A percentile compares a stretch with the other conserved stretches of the same genome.
Conservation (phyloP, 2,797 vertebrate genomes). For the Sphaeramia orbicularis region DNA sequence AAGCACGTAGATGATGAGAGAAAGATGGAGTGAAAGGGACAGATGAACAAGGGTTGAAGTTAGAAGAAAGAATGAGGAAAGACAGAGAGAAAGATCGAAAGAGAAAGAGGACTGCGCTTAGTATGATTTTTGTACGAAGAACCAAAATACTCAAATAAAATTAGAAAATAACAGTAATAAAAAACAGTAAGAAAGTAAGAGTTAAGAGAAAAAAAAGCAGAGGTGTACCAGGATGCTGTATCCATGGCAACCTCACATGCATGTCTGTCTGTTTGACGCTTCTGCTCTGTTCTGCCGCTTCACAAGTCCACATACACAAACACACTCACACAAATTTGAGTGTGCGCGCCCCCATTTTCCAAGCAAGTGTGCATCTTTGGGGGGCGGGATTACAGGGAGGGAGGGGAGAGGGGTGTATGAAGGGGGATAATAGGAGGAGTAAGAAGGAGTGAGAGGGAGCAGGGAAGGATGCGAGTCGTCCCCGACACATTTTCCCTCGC, state of each 20-base stretch:
- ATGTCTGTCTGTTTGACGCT: slow-evolving; percentile 76
- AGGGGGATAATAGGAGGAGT: slow-evolving; percentile 44
- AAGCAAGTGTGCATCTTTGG: slow-evolving; percentile 73
- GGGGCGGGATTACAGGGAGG: slow-evolving; percentile 33
- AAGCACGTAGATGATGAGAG: slow-evolving; percentile 79
- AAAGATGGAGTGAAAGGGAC: slow-evolving; percentile 71
- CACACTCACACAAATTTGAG: slow-evolving; percentile 71
- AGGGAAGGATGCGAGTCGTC: slow-evolving; percentile 20
- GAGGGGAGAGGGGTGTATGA: not conserved
- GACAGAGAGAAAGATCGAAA: slow-evolving; percentile 49
- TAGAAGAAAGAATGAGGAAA: slow-evolving; percentile 66
- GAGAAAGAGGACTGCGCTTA: slow-evolving; percentile 75
- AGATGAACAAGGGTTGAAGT: slow-evolving; percentile 58
- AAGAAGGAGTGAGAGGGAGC: slow-evolving; percentile 55
- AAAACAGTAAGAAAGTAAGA: slow-evolving; percentile 80
- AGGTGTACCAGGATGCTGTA: slow-evolving; percentile 74
- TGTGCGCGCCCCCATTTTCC: slow-evolving; percentile 67
- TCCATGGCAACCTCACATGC: slow-evolving; percentile 84
- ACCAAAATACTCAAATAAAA: slow-evolving; percentile 84
- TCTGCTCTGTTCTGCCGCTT: slow-evolving; percentile 76
- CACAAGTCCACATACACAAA: slow-evolving; percentile 80
- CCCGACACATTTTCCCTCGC: slow-evolving; percentile 52
- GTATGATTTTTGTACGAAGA: slow-evolving; percentile 83
- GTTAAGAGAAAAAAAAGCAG: slow-evolving; percentile 73
- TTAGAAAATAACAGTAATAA: slow-evolving; percentile 82